Conservation (phyloP, 2,797 vertebrate genomes). For the Clarias platycephalus region DNA sequence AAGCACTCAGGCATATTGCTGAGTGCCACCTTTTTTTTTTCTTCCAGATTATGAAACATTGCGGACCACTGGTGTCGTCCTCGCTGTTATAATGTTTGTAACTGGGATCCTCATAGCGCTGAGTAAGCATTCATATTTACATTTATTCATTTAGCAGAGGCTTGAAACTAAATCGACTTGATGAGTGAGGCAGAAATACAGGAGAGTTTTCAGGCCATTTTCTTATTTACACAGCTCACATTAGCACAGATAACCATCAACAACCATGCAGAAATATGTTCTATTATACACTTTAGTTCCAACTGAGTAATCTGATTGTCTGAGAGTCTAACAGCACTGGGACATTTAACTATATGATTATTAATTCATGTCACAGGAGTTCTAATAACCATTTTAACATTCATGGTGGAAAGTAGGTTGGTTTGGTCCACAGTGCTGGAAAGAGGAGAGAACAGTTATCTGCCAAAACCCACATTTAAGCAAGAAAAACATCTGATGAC, state of each 20-base stretch:
- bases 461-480: too few species aligned
- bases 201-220: neutral
- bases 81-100: slow-evolving; percentile 76
- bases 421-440: too few species aligned
- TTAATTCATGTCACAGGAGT: too few species aligned
- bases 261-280: too few species aligned
- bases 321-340: too few species aligned
- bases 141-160: neutral
- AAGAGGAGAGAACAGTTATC: too few species aligned
- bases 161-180: neutral
- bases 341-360: too few species aligned
- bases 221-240: neutral
- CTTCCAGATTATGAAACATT: slow-evolving; percentile 78
- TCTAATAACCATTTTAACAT: too few species aligned
- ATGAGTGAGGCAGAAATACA: neutral
- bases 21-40: slow-evolving; percentile 10
- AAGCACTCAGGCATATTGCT: neutral
- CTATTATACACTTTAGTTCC: too few species aligned
- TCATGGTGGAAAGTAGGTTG: too few species aligned
- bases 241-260: neutral
- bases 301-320: too few species aligned
- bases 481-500: too few species aligned
- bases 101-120: slow-evolving; percentile 79
- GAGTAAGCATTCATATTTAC: slow-evolving; percentile 67
- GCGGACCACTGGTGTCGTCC: slow-evolving; percentile 75